These are phyloP conservation scores for Polia nebulosa DNA, from an alignment of 2,888 invertebrate species.

Conservation along the genomic window DNA sequence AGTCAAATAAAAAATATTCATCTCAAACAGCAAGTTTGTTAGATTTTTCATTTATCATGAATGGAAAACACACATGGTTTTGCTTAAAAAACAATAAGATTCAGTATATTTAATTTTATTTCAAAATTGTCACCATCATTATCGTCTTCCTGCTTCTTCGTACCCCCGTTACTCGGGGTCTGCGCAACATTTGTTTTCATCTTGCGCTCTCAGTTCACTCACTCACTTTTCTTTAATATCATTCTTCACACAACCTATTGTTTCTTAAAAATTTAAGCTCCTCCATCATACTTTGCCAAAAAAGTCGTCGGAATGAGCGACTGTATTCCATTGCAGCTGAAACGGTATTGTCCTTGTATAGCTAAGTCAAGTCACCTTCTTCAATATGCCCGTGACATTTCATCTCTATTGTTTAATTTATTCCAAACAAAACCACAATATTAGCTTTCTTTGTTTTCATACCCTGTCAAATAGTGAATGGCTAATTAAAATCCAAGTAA, in stretches of 20 bases:
- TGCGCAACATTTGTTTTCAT: not conserved
- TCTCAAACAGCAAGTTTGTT: not conserved
- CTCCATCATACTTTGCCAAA: not conserved
- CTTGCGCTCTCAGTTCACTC: not conserved
- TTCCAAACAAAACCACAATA: conserved; percentile 12
- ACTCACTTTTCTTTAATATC: not conserved
- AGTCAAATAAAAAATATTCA: not conserved
- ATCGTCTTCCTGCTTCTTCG: not conserved
- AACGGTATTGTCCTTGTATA: not conserved
- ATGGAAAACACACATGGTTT: no score
- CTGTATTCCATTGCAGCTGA: not conserved
- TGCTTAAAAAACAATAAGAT: no score
- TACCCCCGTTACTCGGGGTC: not conserved
- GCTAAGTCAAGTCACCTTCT: conserved; percentile 19
- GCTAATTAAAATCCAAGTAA: conserved; percentile 45
- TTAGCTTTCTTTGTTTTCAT: conserved; percentile 44
- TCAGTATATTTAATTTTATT: no score
- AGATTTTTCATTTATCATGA: not conserved
- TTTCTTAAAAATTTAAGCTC: not conserved
- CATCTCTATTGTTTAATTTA: conserved; percentile 35
- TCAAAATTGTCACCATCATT: no score
- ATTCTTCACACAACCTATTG: not conserved
- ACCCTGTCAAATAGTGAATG: conserved; percentile 41
- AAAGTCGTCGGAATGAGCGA: not conserved
- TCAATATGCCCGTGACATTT: conserved; percentile 50